These are phyloP conservation scores for Sebastes miniatus DNA, from an alignment of 2,797 vertebrate genomes.

Conservation along the genomic window DNA sequence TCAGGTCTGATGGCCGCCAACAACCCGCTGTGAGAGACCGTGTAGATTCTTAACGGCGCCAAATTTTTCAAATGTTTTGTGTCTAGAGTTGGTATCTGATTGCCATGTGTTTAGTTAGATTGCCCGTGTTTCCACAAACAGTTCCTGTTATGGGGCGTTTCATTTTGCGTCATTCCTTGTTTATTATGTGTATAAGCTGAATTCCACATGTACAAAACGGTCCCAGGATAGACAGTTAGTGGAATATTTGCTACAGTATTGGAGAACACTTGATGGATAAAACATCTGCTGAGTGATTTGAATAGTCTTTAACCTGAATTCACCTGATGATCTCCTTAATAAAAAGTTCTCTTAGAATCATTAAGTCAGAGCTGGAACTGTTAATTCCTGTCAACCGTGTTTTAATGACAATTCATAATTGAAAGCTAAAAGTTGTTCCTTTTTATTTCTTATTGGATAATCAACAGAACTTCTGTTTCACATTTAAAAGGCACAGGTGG, in stretches of 20 bases:
- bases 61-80: conserved; percentile 9
- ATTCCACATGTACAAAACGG: conserved; percentile 21
- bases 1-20: conserved; percentile 23
- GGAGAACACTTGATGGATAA: background rate
- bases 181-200: conserved; percentile 26
- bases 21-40: conserved; percentile 6
- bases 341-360: background rate
- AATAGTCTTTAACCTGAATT: background rate
- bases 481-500: background rate
- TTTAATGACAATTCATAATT: background rate
- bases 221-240: background rate
- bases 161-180: background rate
- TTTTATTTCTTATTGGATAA: background rate
- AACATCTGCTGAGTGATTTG: conserved; percentile 2
- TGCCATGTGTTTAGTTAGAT: conserved; percentile 2
- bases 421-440: background rate
- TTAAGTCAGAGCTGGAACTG: background rate
- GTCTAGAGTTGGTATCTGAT: conserved; percentile 21
- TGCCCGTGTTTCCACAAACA: conserved; percentile 36
- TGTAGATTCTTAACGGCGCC: conserved; percentile 3
- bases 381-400: background rate
- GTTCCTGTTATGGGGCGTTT: conserved; percentile 3
- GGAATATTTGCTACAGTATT: background rate
- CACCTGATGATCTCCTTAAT: background rate
- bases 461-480: background rate